Percentiles rank a stretch among this genome's conserved stretches.
Conservation (phyloP, 2,888 invertebrate species). For the Alloplasta piceator region DNA sequence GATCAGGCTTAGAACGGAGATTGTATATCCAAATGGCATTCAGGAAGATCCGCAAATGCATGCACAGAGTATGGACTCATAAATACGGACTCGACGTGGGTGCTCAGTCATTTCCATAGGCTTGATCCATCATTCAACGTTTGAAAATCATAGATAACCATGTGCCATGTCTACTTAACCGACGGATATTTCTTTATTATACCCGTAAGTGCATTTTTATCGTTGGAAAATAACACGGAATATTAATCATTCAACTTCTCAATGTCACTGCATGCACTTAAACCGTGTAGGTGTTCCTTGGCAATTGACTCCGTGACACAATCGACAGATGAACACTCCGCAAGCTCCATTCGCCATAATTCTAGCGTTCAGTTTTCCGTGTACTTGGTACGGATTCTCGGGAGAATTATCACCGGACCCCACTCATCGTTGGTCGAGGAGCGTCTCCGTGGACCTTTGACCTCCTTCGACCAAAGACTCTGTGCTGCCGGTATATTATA, state of each 20-base stretch:
- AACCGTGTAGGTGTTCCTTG: slow-evolving; percentile 15
- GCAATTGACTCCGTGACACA: slow-evolving; percentile 45
- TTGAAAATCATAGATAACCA: slow-evolving; percentile 1
- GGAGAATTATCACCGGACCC: slow-evolving; percentile 12
- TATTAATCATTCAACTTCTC: slow-evolving; percentile 20
- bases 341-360: slow-evolving; percentile 4
- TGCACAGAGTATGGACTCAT: slow-evolving; percentile 11
- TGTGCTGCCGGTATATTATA: slow-evolving; percentile 20
- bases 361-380: slow-evolving; percentile 24
- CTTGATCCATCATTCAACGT: slow-evolving; percentile 1
- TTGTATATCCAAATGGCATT: neutral
- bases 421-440: slow-evolving; percentile 20
- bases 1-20: slow-evolving; percentile 12
- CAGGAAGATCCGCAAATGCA: slow-evolving; percentile 9
- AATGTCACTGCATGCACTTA: slow-evolving; percentile 29
- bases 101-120: slow-evolving; percentile 9
- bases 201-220: slow-evolving; percentile 27
- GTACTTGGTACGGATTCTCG: slow-evolving; percentile 40
- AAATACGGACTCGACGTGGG: slow-evolving; percentile 22
- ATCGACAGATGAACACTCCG: slow-evolving; percentile 6
- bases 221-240: slow-evolving; percentile 20
- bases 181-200: slow-evolving; percentile 21
- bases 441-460: slow-evolving; percentile 31
- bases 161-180: slow-evolving; percentile 21
- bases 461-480: slow-evolving; percentile 5